A percentile compares a stretch with the other conserved stretches of the same genome.
These are phyloP conservation scores for Calosoma granatense DNA, from an alignment of 1,140 invertebrate genomes.

Conservation along the genomic window DNA sequence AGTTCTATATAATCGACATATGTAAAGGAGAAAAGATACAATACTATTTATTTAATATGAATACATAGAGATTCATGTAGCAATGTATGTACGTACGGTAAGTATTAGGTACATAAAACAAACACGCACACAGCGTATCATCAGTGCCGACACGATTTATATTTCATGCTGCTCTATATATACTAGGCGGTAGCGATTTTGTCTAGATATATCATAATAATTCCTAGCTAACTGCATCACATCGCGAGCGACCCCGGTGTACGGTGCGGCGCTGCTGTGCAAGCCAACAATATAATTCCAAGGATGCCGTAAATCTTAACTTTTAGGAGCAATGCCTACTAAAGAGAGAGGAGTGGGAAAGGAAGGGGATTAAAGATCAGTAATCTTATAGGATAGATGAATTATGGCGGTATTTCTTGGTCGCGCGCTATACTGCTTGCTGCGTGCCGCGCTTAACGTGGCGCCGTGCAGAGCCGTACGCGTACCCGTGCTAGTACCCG, in stretches of 20 bases:
- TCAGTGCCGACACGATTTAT: conserved; percentile 1
- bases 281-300: conserved; percentile 50
- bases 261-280: conserved; percentile 30
- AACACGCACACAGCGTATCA: background rate
- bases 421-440: background rate
- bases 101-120: no score
- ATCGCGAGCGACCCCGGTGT: conserved; percentile 20
- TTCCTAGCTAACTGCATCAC: conserved; percentile 37
- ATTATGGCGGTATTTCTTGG: conserved; percentile 43
- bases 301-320: conserved; percentile 56
- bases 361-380: conserved; percentile 62
- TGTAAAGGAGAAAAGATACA: no score
- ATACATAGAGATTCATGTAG: background rate
- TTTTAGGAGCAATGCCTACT: conserved; percentile 45
- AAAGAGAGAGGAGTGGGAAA: conserved; percentile 31
- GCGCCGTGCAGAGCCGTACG: conserved; percentile 13
- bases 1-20: no score
- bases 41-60: no score
- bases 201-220: conserved; percentile 44
- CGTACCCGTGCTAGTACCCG: no score
- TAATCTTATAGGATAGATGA: conserved; percentile 58
- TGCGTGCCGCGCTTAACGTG: conserved; percentile 26
- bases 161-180: conserved; percentile 19
- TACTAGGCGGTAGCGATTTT: conserved; percentile 30
- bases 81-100: no score